Evolutionary conservation across 2,113 vertebrate species (phyloP), one percentile per base, ranked within the genome.

Genomic region (Cebidichthys violaceus): DNA sequence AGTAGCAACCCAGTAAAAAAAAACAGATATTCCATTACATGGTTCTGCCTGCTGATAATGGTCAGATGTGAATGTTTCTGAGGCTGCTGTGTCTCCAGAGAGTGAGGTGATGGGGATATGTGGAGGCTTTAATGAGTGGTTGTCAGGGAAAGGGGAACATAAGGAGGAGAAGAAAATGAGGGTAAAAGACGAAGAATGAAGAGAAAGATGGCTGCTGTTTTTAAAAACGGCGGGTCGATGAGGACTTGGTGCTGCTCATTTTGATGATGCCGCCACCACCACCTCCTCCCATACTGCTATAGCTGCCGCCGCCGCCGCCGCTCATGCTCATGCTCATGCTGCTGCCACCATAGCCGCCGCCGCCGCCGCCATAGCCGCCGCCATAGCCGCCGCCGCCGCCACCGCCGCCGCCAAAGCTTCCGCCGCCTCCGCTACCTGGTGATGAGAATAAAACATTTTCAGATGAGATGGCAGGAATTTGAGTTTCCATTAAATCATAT

Each of bases 151-250:
- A 39, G 24, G 52, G 6, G 57, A 69, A 15, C 41, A 69, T 41
- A 67, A 72, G 20, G 47, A 86, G 39, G 52, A 41, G 78, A 72
- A 77, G 10, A 20, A 77, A 77, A 29, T 31, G 8, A 86, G 47
- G n/a, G 55, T 15, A 59, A 41, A 59, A 79, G 59, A 68, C 11
- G 62, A 80, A 50, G 39, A 60, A 39, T 68, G 31, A 31, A 43
- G 66, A 45, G 35, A 35, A 52, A 27, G 65, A 80, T 9, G 1
- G 11, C 45, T 43, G 54, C 7, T 55, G 39, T 47, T 45, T 67
- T 86, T 89, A 93, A 2, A 0, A 75, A 24, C 77, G 73, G 2
- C 22, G 33, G 0, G 0, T 0, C 1, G 7, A 11, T 11, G 1
- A 7, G 0, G 59, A 55, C 35, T 76, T 62, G 14, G 67, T 47